phyloP scores from a whole-genome alignment of 2,888 invertebrate species.

The Amphipyra tragopoginis region DNA sequence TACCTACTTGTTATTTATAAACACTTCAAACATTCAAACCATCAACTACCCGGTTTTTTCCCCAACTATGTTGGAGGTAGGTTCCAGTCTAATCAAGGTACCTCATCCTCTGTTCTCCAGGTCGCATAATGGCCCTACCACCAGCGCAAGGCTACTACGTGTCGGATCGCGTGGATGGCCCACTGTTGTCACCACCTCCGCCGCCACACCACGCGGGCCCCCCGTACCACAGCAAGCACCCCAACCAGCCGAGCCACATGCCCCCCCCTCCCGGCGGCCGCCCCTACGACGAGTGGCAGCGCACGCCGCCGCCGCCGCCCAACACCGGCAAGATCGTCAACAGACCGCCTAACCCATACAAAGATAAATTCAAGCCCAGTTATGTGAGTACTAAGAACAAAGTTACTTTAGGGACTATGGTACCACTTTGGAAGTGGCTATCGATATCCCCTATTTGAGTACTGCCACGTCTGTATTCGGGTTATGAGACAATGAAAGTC shows the following conservation, averaged over 20 bases:
- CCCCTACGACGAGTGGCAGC: slow-evolving; percentile 82
- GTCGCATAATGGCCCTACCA: slow-evolving; percentile 83
- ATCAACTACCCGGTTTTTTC: no score
- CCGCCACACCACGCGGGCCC: slow-evolving; percentile 50
- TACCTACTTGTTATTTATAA: no score
- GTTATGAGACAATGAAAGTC: no score
- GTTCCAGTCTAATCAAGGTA: not conserved
- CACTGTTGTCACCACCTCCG: slow-evolving; percentile 61
- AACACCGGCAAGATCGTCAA: slow-evolving; percentile 84
- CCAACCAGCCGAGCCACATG: slow-evolving; percentile 22
- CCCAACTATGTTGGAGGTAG: no score
- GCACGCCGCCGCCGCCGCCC: slow-evolving; percentile 72
- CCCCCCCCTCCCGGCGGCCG: slow-evolving; percentile 55
- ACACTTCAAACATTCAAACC: no score
- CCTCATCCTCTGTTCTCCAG: slow-evolving; percentile 56
- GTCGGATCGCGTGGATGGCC: slow-evolving; percentile 78
- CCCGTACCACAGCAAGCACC: slow-evolving; percentile 17
- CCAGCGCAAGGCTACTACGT: slow-evolving; percentile 84
- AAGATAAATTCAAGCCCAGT: slow-evolving; percentile 81
- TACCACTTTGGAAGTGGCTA: no score
- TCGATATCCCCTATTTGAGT: no score
- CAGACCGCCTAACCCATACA: slow-evolving; percentile 81
- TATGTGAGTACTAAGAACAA: slow-evolving; percentile 72
- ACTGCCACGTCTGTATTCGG: no score
- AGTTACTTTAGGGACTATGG: no score